Percentiles rank a stretch among this genome's conserved stretches.
phyloP scores from a whole-genome alignment of 2,797 vertebrate genomes.

The Lerista edwardsae region DNA sequence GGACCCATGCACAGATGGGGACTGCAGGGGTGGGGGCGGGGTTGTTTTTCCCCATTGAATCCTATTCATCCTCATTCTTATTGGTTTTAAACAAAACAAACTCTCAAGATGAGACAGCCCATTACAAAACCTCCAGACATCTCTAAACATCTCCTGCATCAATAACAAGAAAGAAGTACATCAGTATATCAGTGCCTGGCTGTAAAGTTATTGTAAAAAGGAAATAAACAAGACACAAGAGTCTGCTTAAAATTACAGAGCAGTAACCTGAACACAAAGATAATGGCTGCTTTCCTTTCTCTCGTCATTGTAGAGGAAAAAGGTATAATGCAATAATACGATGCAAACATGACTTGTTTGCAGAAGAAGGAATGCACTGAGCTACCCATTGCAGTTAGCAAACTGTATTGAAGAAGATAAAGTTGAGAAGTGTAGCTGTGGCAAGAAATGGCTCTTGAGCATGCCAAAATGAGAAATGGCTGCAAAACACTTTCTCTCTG shows the following conservation, averaged over 20 bases:
- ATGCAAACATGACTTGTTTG: constrained; percentile 21
- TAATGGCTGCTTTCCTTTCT: constrained; percentile 11
- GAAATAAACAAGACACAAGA: background rate
- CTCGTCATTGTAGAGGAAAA: background rate
- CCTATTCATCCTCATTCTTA: background rate
- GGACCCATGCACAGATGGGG: background rate
- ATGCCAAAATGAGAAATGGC: background rate
- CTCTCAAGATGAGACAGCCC: background rate
- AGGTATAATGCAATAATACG: constrained; percentile 27
- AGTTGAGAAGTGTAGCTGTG: constrained; percentile 23
- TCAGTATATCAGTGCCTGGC: constrained; percentile 17
- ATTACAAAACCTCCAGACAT: constrained; percentile 15
- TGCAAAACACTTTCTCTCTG: background rate
- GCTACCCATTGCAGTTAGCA: background rate
- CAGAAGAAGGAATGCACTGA: constrained; percentile 34
- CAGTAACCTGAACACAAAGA: constrained; percentile 29
- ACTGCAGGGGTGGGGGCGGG: too few species aligned
- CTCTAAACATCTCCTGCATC: constrained; percentile 1
- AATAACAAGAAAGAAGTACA: constrained; percentile 20
- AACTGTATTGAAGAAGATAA: constrained; percentile 38
- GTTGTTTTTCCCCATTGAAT: fast-evolving
- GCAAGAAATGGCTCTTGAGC: background rate
- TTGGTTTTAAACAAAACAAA: constrained; percentile 12
- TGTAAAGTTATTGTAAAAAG: constrained; percentile 34
- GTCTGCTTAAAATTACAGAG: constrained; percentile 47